Evolutionary conservation across 1,140 invertebrate species (phyloP).

Genomic region (Penaeus indicus): DNA sequence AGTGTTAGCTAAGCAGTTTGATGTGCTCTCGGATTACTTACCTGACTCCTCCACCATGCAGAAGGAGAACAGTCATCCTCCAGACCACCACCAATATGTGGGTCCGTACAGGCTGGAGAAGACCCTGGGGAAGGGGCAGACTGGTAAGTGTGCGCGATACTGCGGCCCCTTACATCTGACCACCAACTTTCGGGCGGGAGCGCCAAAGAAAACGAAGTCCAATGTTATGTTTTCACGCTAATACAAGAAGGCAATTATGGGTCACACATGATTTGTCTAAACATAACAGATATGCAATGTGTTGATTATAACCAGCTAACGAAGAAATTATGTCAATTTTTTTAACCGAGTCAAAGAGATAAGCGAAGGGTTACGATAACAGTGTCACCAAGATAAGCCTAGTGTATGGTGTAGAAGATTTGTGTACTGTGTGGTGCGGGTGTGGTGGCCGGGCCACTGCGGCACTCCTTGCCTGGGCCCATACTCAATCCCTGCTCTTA

Average conservation of each 20-base stretch:
- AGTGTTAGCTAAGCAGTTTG: slow-evolving; percentile 60
- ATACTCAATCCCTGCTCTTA: too few species aligned
- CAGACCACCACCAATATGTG: slow-evolving; percentile 82
- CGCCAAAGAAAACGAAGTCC: slow-evolving; percentile 59
- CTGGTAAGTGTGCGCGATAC: slow-evolving; percentile 79
- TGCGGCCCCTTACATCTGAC: slow-evolving; percentile 37
- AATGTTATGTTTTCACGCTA: slow-evolving; percentile 36
- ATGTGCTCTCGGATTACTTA: slow-evolving; percentile 63
- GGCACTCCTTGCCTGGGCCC: too few species aligned
- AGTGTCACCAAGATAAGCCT: too few species aligned
- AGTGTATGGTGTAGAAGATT: too few species aligned
- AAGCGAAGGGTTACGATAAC: too few species aligned
- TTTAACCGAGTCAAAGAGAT: too few species aligned
- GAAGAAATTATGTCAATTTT: too few species aligned
- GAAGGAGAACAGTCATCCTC: slow-evolving; percentile 69
- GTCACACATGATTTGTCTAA: not conserved
- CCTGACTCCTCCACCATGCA: slow-evolving; percentile 67
- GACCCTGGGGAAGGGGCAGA: slow-evolving; percentile 99
- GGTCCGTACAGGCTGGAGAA: slow-evolving; percentile 98
- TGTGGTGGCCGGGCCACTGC: too few species aligned
- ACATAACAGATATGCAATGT: too few species aligned
- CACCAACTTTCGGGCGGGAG: slow-evolving; percentile 54
- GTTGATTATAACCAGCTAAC: too few species aligned
- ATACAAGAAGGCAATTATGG: slow-evolving; percentile 29
- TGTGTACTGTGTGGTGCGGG: too few species aligned